Base-by-base conservation (phyloP, 2,113 vertebrate genomes). In the Xyliphius kryptos region DNA sequence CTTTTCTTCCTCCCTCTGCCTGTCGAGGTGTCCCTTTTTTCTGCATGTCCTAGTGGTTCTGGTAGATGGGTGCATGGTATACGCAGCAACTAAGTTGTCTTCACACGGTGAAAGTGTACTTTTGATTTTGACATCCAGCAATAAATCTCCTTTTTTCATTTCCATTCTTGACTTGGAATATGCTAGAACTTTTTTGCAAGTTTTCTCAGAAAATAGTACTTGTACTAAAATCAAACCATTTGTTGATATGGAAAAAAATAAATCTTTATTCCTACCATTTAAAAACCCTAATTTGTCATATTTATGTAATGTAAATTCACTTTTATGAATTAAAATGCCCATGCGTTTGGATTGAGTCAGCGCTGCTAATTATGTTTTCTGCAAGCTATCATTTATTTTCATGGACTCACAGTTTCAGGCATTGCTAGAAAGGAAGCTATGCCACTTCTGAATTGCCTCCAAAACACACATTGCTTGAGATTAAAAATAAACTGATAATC, bases 41-140 rank as follows among this genome's bases (percentile, higher is more conserved):
- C 87, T 95, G 94, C 94, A 97, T 97, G 95, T 94, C 81, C 82
- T 88, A 95, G 92, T 93, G 95, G 94, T 95, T 93, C 91, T 91
- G 91, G 91, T 91, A 92, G 92, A 92, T 91, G 93, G 91, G 92
- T 97, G 94, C 95, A 97, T 97, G 95, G 91, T 90, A 80, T 82
- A 93, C 92, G 89, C 90, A 91, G 91, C 91, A 93, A 43, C 89
- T 86, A 87, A 92, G 89, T 93, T 83, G 88, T 94, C 90, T 86
- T 86, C 85, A 92, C 86, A 88, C 82, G 86, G 87, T 90, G 79
- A 86, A 89, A 86, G 89, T 93, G 87, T 74, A 74, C 68, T 94
- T 89, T 91, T 91, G 89, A 88, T 90, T 89, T 91, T 88, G 88
- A 93, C 89, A 91, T 91, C 91, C 93, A 97, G 94, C 94, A 97